These are phyloP conservation scores for Clarias gariepinus DNA, from an alignment of 2,113 vertebrate genomes.

Conservation along the genomic window DNA sequence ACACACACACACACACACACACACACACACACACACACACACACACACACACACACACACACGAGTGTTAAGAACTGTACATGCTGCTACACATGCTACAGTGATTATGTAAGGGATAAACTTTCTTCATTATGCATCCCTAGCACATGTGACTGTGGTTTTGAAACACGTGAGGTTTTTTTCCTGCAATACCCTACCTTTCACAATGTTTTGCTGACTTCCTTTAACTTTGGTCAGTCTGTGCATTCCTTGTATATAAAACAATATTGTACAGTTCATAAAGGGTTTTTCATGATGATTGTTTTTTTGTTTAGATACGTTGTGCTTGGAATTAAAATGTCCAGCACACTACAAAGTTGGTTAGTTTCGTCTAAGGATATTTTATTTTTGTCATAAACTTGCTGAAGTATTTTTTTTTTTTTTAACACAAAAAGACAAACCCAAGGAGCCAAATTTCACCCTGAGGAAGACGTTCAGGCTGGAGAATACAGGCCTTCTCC, in stretches of 20 bases:
- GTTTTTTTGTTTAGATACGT: no score
- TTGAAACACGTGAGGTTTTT: neutral
- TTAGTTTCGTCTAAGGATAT: neutral
- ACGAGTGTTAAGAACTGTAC: neutral
- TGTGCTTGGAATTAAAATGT: neutral
- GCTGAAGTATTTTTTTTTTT: slow-evolving; percentile 26
- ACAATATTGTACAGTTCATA: neutral
- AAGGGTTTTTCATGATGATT: neutral
- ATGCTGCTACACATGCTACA: neutral
- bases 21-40: no score
- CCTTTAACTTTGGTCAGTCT: neutral
- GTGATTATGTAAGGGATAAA: slow-evolving; percentile 2
- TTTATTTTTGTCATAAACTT: neutral
- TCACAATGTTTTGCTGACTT: neutral
- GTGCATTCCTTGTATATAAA: neutral
- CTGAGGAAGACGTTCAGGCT: slow-evolving; percentile 90
- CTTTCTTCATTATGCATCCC: neutral
- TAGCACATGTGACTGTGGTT: neutral
- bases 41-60: no score
- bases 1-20: no score
- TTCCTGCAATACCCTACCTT: neutral
- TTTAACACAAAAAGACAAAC: slow-evolving; percentile 79
- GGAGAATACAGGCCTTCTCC: slow-evolving; percentile 92
- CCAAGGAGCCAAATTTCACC: slow-evolving; percentile 92
- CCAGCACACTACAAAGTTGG: neutral